Percentiles rank a stretch among this genome's conserved stretches.
These are phyloP conservation scores for Danaus plexippus DNA, from an alignment of 1,140 invertebrate genomes.

Conservation along the genomic window DNA sequence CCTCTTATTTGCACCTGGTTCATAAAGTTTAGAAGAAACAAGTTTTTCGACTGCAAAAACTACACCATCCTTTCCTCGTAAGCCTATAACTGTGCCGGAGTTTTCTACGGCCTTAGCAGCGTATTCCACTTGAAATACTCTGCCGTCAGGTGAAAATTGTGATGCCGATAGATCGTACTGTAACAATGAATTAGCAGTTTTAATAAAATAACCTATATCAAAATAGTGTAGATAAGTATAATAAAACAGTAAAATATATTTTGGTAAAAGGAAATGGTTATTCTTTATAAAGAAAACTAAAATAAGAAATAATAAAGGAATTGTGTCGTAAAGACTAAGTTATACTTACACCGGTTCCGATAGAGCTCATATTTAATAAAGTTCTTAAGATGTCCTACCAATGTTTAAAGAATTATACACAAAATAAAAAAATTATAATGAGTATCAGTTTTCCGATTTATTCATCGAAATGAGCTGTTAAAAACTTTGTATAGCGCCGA, in stretches of 20 bases:
- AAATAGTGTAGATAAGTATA: not conserved
- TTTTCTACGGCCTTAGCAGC: slow-evolving; percentile 99
- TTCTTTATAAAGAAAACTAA: not conserved
- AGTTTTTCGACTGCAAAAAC: slow-evolving; percentile 99
- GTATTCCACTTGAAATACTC: slow-evolving; percentile 99
- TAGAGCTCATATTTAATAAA: slow-evolving; percentile 86
- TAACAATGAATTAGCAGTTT: slow-evolving; percentile 37
- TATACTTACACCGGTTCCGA: slow-evolving; percentile 90
- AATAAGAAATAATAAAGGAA: no score
- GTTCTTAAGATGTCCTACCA: slow-evolving; percentile 2
- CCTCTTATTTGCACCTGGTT: slow-evolving; percentile 93
- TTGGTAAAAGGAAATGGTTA: no score
- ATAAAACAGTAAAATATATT: no score
- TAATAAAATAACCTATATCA: slow-evolving; percentile 24
- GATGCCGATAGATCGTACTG: slow-evolving; percentile 99
- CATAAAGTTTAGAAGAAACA: slow-evolving; percentile 97
- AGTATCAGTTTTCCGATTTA: no score
- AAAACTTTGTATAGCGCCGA: slow-evolving; percentile 11
- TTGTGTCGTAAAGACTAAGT: slow-evolving; percentile 4
- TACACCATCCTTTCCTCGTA: slow-evolving; percentile 96
- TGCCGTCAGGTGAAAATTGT: slow-evolving; percentile 99
- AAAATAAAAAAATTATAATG: not conserved
- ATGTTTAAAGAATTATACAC: slow-evolving; percentile 5
- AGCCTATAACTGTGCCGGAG: slow-evolving; percentile 95
- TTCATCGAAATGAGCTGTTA: no score